Conservation (phyloP, 2,113 vertebrate species). For the Probosciger aterrimus region DNA sequence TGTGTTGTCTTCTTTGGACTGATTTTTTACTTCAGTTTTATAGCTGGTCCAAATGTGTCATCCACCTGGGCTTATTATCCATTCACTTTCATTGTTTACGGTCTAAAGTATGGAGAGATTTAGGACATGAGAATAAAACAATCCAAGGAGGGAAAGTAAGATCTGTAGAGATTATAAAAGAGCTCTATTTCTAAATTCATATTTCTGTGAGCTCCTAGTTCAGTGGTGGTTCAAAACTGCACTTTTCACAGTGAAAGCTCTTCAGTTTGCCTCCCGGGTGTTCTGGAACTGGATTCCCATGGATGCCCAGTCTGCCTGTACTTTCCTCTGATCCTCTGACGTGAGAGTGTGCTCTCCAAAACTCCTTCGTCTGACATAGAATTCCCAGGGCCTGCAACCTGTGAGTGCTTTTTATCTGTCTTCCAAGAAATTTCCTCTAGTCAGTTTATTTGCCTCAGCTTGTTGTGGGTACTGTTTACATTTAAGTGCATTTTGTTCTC, state of each 20-base stretch:
- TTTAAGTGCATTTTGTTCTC: neutral
- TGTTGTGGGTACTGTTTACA: neutral
- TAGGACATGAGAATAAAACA: neutral
- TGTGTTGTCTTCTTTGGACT: neutral
- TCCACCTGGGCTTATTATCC: neutral
- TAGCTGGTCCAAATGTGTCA: neutral
- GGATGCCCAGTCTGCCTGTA: neutral
- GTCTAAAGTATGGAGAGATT: neutral
- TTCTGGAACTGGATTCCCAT: neutral
- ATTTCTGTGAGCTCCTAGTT: neutral
- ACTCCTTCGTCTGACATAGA: neutral
- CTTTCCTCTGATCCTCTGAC: neutral
- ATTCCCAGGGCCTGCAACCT: neutral
- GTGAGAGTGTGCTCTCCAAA: neutral
- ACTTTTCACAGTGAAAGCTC: neutral
- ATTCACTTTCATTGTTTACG: neutral
- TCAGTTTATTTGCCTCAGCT: neutral
- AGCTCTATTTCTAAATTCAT: neutral
- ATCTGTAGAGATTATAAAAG: neutral
- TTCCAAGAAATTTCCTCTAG: neutral
- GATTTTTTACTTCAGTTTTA: neutral
- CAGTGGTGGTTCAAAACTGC: neutral
- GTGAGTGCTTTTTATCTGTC: neutral
- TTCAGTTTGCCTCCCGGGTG: neutral
- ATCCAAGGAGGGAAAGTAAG: neutral